A percentile compares a stretch with the other conserved stretches of the same genome.
These are phyloP conservation scores for Notolabrus celidotus DNA, from an alignment of 2,797 vertebrate species.

Conservation along the genomic window DNA sequence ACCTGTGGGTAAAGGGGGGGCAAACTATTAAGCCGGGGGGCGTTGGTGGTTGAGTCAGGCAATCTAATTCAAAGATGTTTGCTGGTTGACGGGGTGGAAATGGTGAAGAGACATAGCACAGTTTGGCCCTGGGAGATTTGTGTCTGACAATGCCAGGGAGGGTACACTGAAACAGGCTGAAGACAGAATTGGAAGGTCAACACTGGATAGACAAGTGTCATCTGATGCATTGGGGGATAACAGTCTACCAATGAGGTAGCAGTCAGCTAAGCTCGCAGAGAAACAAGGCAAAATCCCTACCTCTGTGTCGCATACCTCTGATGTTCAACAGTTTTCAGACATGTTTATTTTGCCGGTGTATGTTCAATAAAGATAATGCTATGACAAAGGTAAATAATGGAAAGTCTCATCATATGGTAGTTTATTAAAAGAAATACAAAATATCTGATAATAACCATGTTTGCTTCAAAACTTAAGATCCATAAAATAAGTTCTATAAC, in stretches of 20 bases:
- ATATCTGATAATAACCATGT: too few species aligned
- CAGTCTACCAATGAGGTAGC: constrained; percentile 49
- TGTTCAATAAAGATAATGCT: not conserved
- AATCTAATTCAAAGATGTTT: constrained; percentile 75
- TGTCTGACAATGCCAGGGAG: constrained; percentile 59
- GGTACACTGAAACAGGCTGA: constrained; percentile 53
- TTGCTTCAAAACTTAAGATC: too few species aligned
- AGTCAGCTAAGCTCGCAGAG: constrained; percentile 25
- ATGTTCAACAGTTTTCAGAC: not conserved
- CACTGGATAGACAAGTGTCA: constrained; percentile 68
- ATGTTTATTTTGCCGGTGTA: not conserved
- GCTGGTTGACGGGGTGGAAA: constrained; percentile 76
- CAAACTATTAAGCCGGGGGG: constrained; percentile 58
- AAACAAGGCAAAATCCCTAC: constrained; percentile 25
- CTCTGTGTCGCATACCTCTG: constrained; percentile 8
- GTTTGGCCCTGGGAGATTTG: constrained; percentile 75
- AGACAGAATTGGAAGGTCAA: constrained; percentile 73
- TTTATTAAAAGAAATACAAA: too few species aligned
- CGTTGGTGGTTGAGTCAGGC: constrained; percentile 34
- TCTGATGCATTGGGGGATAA: constrained; percentile 71
- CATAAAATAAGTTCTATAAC: too few species aligned
- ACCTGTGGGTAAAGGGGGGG: constrained; percentile 43
- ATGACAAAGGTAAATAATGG: too few species aligned
- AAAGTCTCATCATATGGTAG: too few species aligned
- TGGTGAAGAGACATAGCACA: constrained; percentile 65